Evolutionary conservation across 2,888 invertebrate genomes (phyloP).

Genomic region (Drosophila yooni): DNA sequence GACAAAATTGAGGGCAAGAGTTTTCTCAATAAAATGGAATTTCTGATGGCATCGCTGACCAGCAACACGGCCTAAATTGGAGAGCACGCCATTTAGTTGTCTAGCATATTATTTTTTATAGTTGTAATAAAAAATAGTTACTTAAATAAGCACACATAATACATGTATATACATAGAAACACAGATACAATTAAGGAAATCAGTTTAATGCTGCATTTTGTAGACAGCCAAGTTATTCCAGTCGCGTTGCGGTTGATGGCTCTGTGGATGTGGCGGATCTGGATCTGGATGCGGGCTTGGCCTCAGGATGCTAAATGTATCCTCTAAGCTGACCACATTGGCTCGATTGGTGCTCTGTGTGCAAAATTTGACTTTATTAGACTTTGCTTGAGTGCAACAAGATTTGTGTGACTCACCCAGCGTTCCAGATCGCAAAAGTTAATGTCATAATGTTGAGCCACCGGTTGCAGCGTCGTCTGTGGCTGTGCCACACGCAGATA

Average conservation of each 20-base stretch:
- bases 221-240: constrained; percentile 43
- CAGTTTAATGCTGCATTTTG: constrained; percentile 35
- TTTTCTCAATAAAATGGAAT: constrained; percentile 97
- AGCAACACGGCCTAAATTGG: constrained; percentile 75
- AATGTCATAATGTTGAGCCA: constrained; percentile 59
- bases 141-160: constrained; percentile 22
- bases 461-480: constrained; percentile 18
- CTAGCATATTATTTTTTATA: constrained; percentile 45
- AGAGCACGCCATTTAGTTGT: constrained; percentile 4
- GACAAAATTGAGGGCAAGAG: constrained; percentile 98
- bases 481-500: constrained; percentile 73
- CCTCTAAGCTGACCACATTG: constrained; percentile 75
- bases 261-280: constrained; percentile 24
- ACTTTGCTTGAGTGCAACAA: not conserved
- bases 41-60: constrained; percentile 91
- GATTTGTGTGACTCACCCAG: constrained; percentile 64
- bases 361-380: not conserved
- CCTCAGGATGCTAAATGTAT: constrained; percentile 67
- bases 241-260: constrained; percentile 37
- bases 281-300: constrained; percentile 37
- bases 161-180: constrained; percentile 25
- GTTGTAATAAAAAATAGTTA: constrained; percentile 19
- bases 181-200: constrained; percentile 26
- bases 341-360: constrained; percentile 80
- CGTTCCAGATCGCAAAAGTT: constrained; percentile 79